Conservation (phyloP, 2,797 vertebrate genomes). For the Rhinoraja longicauda region DNA sequence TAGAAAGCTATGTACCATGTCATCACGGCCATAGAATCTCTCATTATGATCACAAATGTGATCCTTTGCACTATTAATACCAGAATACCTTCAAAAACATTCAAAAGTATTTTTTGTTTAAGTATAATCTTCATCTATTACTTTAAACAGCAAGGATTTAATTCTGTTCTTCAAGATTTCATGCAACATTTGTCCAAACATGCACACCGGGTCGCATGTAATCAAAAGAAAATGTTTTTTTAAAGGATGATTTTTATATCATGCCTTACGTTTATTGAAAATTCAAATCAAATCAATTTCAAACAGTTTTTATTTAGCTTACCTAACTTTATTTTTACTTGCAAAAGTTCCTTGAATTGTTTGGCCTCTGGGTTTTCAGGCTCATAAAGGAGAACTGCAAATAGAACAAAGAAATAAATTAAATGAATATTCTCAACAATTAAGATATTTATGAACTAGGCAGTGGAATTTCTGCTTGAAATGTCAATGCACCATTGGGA, state of each 20-base stretch:
- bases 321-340: conserved; percentile 62
- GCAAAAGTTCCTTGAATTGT: conserved; percentile 67
- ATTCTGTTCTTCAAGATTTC: not conserved
- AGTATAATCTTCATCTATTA: not conserved
- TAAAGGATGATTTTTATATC: conserved; percentile 39
- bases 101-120: not conserved
- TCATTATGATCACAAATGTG: not conserved
- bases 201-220: not conserved
- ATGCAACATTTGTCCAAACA: not conserved
- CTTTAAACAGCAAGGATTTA: not conserved
- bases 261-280: not conserved
- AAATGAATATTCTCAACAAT: conserved; percentile 32
- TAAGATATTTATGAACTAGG: not conserved
- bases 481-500: not conserved
- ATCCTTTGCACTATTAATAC: not conserved
- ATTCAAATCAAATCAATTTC: conserved; percentile 49
- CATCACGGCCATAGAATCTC: not conserved
- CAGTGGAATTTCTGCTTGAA: not conserved
- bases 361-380: conserved; percentile 69
- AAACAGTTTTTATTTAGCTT: conserved; percentile 47
- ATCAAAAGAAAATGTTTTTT: not conserved
- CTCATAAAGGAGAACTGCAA: conserved; percentile 72
- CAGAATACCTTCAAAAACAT: not conserved
- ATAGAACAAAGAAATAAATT: conserved; percentile 42
- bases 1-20: not conserved